Percentiles rank a stretch among this genome's conserved stretches.
These are phyloP conservation scores for Leucoma salicis DNA, from an alignment of 2,888 invertebrate genomes.

Conservation along the genomic window DNA sequence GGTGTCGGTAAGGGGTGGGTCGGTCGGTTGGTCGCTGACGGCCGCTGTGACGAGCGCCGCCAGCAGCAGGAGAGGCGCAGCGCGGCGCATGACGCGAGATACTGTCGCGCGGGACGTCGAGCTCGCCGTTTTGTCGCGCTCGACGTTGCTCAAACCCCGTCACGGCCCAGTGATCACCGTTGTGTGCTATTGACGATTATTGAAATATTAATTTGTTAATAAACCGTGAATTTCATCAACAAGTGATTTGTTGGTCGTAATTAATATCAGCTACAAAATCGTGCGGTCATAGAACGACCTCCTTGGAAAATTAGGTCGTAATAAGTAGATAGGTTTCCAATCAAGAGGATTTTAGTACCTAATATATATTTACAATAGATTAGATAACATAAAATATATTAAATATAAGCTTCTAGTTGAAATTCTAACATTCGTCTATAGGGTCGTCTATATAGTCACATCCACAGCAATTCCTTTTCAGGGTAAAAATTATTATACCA, in stretches of 20 bases:
- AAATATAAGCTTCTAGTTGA: too few species aligned
- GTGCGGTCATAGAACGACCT: too few species aligned
- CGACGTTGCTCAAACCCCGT: slow-evolving; percentile 57
- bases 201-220: slow-evolving; percentile 28
- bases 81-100: slow-evolving; percentile 64
- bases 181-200: slow-evolving; percentile 16
- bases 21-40: slow-evolving; percentile 20
- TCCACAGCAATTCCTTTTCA: too few species aligned
- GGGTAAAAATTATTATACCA: too few species aligned
- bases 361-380: too few species aligned
- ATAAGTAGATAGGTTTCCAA: too few species aligned
- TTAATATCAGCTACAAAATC: not conserved
- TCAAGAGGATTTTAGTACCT: too few species aligned
- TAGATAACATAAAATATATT: too few species aligned
- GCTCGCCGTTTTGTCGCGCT: slow-evolving; percentile 66
- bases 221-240: slow-evolving; percentile 6
- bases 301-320: too few species aligned
- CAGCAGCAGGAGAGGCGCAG: slow-evolving; percentile 47
- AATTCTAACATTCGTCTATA: too few species aligned
- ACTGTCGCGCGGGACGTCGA: slow-evolving; percentile 62
- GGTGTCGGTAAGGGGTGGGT: slow-evolving; percentile 21
- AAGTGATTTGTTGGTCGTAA: not conserved
- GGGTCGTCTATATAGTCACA: too few species aligned
- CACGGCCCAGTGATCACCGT: slow-evolving; percentile 41
- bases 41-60: slow-evolving; percentile 33